phyloP scores from a whole-genome alignment of 2,888 invertebrate genomes.

The Hedychridium roseum region DNA sequence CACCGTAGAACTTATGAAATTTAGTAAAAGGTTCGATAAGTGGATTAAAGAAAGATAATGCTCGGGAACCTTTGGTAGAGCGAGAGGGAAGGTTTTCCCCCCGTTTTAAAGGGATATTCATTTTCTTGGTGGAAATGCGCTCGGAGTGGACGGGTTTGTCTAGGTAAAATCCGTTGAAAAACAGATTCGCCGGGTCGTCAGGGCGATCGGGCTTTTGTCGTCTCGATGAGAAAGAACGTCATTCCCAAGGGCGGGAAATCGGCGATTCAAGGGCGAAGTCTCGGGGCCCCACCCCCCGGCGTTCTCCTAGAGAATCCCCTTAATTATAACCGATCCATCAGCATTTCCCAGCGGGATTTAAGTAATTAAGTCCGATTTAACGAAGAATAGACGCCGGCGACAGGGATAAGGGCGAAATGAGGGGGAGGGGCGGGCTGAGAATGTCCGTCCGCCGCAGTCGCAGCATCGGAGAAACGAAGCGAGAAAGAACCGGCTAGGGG shows the following conservation, averaged over 20 bases:
- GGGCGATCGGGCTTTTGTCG: conserved; percentile 23
- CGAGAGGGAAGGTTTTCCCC: too few species aligned
- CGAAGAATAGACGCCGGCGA: conserved; percentile 47
- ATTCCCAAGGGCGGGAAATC: conserved; percentile 10
- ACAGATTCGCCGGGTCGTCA: conserved; percentile 18
- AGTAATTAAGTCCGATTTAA: conserved; percentile 55
- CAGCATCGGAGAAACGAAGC: conserved; percentile 6
- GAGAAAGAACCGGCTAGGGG: conserved; percentile 15
- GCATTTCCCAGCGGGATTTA: conserved; percentile 50
- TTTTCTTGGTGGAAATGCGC: too few species aligned
- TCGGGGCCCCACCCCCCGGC: too few species aligned
- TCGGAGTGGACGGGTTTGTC: too few species aligned
- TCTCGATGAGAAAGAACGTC: conserved; percentile 27
- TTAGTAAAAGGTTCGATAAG: too few species aligned
- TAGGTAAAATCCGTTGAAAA: too few species aligned
- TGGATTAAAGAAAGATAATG: too few species aligned
- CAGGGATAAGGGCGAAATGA: conserved; percentile 39
- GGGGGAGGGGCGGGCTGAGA: conserved; percentile 13
- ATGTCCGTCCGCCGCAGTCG: not conserved
- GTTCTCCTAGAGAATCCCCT: conserved; percentile 50
- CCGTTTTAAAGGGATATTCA: too few species aligned
- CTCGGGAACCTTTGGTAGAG: too few species aligned
- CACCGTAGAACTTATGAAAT: too few species aligned
- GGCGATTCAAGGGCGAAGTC: conserved; percentile 1
- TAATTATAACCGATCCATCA: conserved; percentile 52